Evolutionary conservation across 2,888 invertebrate genomes (phyloP), one percentile per base, ranked within the genome.

Genomic region (Salpingus planirostris): DNA sequence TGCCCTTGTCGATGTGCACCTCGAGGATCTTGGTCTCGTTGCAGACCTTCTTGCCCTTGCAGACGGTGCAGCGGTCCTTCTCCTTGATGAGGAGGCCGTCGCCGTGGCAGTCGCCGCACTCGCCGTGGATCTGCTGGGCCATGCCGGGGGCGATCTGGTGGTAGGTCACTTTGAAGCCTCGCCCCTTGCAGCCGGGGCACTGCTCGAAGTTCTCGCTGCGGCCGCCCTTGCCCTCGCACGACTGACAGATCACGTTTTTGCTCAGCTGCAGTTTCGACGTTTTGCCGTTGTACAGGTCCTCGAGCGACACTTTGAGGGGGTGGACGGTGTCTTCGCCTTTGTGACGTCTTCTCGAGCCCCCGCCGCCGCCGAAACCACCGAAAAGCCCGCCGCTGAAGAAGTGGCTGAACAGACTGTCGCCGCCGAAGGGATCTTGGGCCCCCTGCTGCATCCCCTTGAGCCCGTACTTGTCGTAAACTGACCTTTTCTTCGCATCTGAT

Each of bases 201-300:
- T 71, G 59, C 36, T 69, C 69, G 7, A 76, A 73, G 25, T 47
- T 40, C 31, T 83, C 86, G 37, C 73, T 68, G 55, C 78, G 79
- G 26, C 83, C 82, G 39, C 86, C 86, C 55, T 78, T 73, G 59
- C 89, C 90, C 54, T 73, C 73, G 65, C 90, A 90, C 40, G 73
- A 68, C 26, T 70, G 67, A 65, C 90, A 90, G 48, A 88, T 78
- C 15, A 86, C 75, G 65, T 84, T 86, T 69, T 85, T 85, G 60
- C 80, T 82, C 36, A 89, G 70, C 57, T 87, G 84, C 47, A 89
- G 66, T 59, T 86, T 86, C 2, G 85, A 69, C 27, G 82, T 81
- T 66, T 88, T 89, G 6, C 93, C 93, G 64, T 86, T 82, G 61
- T 91, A 95, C 59, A 93, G 70, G 57, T 92, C 90, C 65, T 93